Evolutionary conservation across 2,113 vertebrate species (phyloP).

Genomic region (Pteronura brasiliensis): DNA sequence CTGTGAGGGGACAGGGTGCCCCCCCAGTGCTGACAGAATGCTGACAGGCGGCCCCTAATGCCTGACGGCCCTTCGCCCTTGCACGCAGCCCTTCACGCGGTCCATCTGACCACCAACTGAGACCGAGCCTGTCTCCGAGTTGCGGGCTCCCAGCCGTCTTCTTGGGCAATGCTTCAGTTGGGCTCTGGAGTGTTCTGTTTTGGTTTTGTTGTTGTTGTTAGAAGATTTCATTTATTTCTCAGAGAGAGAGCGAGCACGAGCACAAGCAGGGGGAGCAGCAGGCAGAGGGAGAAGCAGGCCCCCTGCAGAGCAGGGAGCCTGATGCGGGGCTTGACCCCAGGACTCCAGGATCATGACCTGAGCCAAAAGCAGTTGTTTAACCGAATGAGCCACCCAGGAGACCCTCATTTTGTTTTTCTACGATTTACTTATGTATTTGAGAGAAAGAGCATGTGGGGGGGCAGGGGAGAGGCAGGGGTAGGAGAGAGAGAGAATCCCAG

Average conservation of each 20-base stretch:
- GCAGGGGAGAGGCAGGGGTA: neutral
- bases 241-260: too few relatives aligned
- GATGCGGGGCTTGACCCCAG: too few relatives aligned
- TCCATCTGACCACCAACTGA: neutral
- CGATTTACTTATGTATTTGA: neutral
- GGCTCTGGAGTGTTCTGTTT: neutral
- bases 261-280: too few relatives aligned
- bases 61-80: neutral
- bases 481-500: neutral
- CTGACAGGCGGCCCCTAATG: neutral
- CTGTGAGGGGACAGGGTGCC: neutral
- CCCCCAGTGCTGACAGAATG: neutral
- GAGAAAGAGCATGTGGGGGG: neutral
- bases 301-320: too few relatives aligned
- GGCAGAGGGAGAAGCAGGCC: too few relatives aligned
- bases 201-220: too few relatives aligned
- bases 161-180: neutral
- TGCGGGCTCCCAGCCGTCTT: neutral
- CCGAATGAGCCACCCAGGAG: too few relatives aligned
- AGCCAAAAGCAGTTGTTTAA: too few relatives aligned
- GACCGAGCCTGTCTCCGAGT: neutral
- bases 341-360: too few relatives aligned
- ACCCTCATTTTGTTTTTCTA: neutral
- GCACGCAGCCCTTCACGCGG: neutral
- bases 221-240: too few relatives aligned